Percentiles rank a stretch among this genome's conserved stretches.
phyloP scores from a whole-genome alignment of 1,140 invertebrate species.

The Asbolus verrucosus region DNA sequence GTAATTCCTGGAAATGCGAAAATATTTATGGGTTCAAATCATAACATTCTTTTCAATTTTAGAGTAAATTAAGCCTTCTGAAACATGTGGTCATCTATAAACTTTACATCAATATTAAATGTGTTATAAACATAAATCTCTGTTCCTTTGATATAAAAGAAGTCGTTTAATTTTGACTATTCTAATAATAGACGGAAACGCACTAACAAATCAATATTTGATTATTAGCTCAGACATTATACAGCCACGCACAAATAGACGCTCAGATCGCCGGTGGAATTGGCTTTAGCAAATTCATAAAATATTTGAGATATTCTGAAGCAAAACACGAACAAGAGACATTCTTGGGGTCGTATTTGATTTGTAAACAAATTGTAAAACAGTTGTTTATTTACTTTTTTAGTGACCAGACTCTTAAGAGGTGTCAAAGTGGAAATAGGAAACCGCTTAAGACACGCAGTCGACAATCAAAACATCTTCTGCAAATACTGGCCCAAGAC shows the following conservation, averaged over 20 bases:
- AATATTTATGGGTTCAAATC: slow-evolving; percentile 23
- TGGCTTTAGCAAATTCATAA: no score
- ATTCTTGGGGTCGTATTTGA: slow-evolving; percentile 36
- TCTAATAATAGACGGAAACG: slow-evolving; percentile 20
- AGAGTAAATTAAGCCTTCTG: slow-evolving; percentile 25
- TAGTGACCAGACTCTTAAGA: slow-evolving; percentile 46
- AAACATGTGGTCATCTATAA: slow-evolving; percentile 33
- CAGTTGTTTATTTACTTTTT: slow-evolving; percentile 45
- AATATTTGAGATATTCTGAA: background rate
- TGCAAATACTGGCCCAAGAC: slow-evolving; percentile 42
- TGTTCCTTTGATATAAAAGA: slow-evolving; percentile 35
- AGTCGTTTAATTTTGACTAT: slow-evolving; percentile 24
- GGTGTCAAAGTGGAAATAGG: slow-evolving; percentile 47
- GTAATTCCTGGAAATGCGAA: slow-evolving; percentile 3
- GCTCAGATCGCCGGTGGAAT: no score
- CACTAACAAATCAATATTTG: slow-evolving; percentile 18
- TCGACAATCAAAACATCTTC: slow-evolving; percentile 48
- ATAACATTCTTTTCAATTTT: slow-evolving; percentile 33
- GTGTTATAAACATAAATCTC: slow-evolving; percentile 37
- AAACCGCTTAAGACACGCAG: slow-evolving; percentile 41
- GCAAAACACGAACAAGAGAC: slow-evolving; percentile 5
- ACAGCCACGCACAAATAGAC: no score
- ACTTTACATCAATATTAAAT: slow-evolving; percentile 36
- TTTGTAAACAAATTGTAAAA: slow-evolving; percentile 43
- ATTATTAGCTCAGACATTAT: background rate